Conservation (phyloP, 2,113 vertebrate genomes). For the Myotis yumanensis region DNA sequence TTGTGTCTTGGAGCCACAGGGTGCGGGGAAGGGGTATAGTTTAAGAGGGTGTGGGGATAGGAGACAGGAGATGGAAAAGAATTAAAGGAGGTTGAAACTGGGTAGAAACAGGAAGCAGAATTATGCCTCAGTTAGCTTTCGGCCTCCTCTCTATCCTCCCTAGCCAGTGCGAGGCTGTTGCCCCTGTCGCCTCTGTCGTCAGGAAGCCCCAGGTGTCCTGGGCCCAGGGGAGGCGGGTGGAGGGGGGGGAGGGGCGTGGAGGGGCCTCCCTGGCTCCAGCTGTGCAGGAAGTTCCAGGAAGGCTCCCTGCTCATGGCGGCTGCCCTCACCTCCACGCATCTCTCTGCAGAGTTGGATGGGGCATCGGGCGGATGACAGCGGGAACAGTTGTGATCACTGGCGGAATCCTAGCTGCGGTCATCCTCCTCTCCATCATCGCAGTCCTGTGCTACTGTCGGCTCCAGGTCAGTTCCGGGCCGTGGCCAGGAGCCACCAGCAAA, state of each 20-base stretch:
- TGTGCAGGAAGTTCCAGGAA: neutral
- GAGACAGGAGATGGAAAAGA: neutral
- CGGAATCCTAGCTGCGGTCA: slow-evolving; percentile 99
- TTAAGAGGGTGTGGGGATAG: neutral
- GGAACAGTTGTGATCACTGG: slow-evolving; percentile 99
- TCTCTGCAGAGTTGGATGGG: slow-evolving; percentile 95
- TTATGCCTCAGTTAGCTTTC: fast-evolving
- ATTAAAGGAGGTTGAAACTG: neutral
- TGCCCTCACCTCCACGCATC: fast-evolving
- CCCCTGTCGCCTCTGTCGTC: fast-evolving
- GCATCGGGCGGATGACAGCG: slow-evolving; percentile 99
- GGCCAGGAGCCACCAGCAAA: neutral
- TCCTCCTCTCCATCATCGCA: slow-evolving; percentile 98
- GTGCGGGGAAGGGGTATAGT: fast-evolving
- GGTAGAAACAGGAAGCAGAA: neutral
- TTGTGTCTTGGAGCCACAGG: neutral
- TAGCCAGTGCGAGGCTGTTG: neutral
- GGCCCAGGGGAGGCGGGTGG: neutral
- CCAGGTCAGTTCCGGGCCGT: slow-evolving; percentile 86
- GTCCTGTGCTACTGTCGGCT: slow-evolving; percentile 99
- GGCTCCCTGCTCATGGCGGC: fast-evolving
- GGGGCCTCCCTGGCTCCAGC: neutral
- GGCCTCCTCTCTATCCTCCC: neutral
- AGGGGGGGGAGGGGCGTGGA: no score
- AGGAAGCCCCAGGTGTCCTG: fast-evolving